phyloP scores from a whole-genome alignment of 2,797 vertebrate genomes.

The Pipistrellus pipistrellus region DNA sequence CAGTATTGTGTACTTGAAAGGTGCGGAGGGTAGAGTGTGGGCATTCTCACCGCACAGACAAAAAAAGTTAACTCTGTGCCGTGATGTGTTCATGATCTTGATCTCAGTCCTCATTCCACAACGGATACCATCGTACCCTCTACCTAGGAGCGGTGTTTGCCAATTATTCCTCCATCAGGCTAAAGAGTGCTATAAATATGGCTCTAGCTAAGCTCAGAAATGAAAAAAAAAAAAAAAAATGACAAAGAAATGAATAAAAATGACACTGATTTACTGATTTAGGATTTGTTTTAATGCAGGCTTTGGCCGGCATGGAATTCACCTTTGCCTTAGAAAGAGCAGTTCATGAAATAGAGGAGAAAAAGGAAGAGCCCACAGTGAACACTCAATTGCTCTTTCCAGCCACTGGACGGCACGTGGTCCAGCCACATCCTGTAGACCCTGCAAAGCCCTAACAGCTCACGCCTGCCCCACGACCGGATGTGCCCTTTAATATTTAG shows the following conservation, averaged over 20 bases:
- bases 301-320: not conserved
- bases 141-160: not conserved
- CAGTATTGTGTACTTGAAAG: not conserved
- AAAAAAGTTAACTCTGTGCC: not conserved
- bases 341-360: not conserved
- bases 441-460: not conserved
- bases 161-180: not conserved
- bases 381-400: not conserved
- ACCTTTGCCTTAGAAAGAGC: not conserved
- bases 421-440: not conserved
- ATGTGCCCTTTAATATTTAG: not conserved
- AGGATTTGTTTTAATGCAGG: not conserved
- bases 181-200: not conserved
- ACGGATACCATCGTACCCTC: not conserved
- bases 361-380: not conserved
- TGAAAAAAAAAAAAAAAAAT: no score
- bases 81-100: not conserved
- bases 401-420: not conserved
- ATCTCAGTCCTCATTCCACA: not conserved
- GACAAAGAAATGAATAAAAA: not conserved
- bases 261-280: not conserved
- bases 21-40: not conserved
- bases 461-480: not conserved
- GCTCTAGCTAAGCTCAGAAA: not conserved
- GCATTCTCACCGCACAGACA: not conserved